Evolutionary conservation across 2,113 vertebrate genomes (phyloP).

Genomic region (Motacilla alba): DNA sequence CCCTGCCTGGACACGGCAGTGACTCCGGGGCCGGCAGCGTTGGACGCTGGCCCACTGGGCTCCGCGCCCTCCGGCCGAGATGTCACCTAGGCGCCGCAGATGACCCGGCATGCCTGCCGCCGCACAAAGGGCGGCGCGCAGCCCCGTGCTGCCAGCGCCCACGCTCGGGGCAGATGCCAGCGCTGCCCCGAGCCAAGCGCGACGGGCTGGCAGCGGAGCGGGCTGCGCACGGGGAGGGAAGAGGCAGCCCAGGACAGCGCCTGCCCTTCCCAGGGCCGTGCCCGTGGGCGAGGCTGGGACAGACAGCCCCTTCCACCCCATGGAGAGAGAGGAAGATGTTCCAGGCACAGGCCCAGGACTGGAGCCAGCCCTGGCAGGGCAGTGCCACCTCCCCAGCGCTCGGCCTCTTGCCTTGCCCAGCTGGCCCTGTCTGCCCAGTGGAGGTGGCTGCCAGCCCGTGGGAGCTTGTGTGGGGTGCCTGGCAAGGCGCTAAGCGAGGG

Average conservation of each 20-base stretch:
- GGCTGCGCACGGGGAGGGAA: not conserved
- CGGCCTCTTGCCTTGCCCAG: not conserved
- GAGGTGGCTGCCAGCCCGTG: not conserved
- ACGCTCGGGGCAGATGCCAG: not conserved
- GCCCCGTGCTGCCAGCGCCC: not conserved
- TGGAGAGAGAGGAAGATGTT: not conserved
- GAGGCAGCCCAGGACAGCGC: not conserved
- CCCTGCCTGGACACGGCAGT: not conserved
- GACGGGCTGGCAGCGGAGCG: not conserved
- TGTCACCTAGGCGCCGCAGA: constrained; percentile 2
- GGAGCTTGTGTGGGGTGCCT: not conserved
- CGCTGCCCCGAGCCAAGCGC: not conserved
- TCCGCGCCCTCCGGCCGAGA: not conserved
- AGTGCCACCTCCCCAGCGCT: not conserved
- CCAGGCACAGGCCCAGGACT: not conserved
- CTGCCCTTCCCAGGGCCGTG: not conserved
- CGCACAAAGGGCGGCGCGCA: not conserved
- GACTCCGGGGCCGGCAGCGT: not conserved
- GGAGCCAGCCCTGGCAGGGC: not conserved
- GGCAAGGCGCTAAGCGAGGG: not conserved
- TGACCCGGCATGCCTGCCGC: not conserved
- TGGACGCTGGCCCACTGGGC: constrained; percentile 1
- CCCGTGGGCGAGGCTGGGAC: not conserved
- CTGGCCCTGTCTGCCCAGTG: not conserved
- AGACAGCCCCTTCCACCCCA: not conserved